phyloP scores from a whole-genome alignment of 23 tunicate genomes.

The Phallusia fumigata region DNA sequence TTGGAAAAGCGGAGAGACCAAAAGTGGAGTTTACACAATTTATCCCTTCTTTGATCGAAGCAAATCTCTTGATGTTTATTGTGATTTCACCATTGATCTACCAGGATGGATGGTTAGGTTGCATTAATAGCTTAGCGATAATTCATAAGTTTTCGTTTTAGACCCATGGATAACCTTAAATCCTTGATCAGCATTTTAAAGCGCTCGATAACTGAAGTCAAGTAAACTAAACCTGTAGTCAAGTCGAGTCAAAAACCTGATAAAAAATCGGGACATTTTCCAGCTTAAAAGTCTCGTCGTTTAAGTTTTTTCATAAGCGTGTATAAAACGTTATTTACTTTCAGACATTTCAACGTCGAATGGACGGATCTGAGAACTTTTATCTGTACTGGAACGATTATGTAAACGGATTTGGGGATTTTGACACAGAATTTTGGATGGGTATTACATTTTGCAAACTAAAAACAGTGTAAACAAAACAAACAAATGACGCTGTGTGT shows the following conservation, averaged over 20 bases:
- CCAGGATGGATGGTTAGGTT: background rate
- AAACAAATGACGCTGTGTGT: too few species aligned
- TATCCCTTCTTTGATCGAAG: background rate
- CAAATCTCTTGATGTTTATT: background rate
- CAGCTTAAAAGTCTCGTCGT: too few species aligned
- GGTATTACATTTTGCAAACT: background rate
- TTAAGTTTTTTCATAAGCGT: too few species aligned
- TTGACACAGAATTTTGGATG: background rate
- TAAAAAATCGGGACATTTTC: too few species aligned
- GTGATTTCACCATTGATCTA: background rate
- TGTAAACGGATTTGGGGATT: background rate
- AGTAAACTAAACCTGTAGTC: too few species aligned
- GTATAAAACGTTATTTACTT: too few species aligned
- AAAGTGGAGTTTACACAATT: background rate
- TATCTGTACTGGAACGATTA: background rate
- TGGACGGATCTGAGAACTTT: background rate
- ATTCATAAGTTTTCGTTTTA: background rate
- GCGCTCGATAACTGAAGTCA: too few species aligned
- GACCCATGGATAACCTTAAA: too few species aligned
- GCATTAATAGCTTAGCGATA: background rate
- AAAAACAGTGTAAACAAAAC: background rate
- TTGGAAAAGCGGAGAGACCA: background rate
- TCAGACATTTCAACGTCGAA: background rate
- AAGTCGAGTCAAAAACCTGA: too few species aligned
- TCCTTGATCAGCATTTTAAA: too few species aligned